Base-by-base conservation (phyloP, 2,113 vertebrate genomes). In the Coreoperca whiteheadi region DNA sequence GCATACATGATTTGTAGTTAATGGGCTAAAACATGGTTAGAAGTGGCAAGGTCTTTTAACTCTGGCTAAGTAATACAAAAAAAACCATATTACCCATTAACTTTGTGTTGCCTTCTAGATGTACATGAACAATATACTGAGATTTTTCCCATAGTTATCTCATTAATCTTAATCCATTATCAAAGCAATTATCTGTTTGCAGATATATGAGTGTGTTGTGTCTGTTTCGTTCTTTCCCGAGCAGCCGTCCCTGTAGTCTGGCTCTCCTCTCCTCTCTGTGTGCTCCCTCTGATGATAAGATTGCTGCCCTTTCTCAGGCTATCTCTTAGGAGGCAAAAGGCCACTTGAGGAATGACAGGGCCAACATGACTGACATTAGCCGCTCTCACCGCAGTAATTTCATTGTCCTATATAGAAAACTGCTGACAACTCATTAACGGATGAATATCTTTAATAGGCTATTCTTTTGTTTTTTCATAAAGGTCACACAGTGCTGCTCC, bases 261-360 rank as follows among this genome's bases (percentile, higher is more conserved):
- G 76, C 60, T 85, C 75, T 79, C 75, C 79, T 65, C n/a, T 28
- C 74, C 53, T 63, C 84, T 87, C 65, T 34, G 25, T 82, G 12
- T 61, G 76, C 81, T 87, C 78, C 80, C 72, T 56, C 25, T 3
- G 11, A 48, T 85, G 92, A 92, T 92, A 94, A 94, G 91, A 89
- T 85, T 87, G 78, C 82, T 91, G 88, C 79, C 86, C 81, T 88
- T 89, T 93, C 90, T 88, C 90, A 88, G 86, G 88, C 90, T 91
- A 90, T 94, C 90, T 66, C 89, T 94, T 30, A 70, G 48, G 53
- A 90, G 87, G 87, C 91, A 91, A 88, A 92, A 89, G 92, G 89
- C 87, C 91, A 90, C 91, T 94, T 85, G 86, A 91, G 85, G 89
- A 93, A 93, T 91, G 93, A 93, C 93, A 83, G 87, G 88, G 82